A percentile compares a stretch with the other conserved stretches of the same genome.
Evolutionary conservation across 2,888 invertebrate genomes (phyloP).

Genomic region (Dysmachus trigonus): DNA sequence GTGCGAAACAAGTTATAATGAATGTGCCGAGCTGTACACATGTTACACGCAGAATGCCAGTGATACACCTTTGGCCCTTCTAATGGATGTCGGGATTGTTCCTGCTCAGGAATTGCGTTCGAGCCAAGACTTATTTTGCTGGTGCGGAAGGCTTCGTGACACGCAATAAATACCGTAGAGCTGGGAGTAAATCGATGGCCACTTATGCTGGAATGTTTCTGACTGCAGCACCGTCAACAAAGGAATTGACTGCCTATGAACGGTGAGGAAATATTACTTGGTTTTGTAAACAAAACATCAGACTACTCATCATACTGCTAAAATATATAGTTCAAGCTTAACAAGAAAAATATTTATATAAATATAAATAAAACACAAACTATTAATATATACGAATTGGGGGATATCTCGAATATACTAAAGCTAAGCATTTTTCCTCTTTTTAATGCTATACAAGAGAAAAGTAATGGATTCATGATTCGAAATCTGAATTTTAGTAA

Average conservation of each 20-base stretch:
- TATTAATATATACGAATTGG: too few species aligned
- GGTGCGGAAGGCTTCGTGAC: neutral
- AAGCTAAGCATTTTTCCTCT: too few species aligned
- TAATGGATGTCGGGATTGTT: slow-evolving; percentile 7
- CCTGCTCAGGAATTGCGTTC: neutral
- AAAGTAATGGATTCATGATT: too few species aligned
- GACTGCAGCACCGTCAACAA: neutral
- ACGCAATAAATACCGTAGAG: neutral
- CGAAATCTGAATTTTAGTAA: too few species aligned
- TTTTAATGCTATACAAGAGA: too few species aligned
- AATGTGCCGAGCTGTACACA: neutral
- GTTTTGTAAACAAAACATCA: neutral
- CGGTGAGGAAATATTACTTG: neutral
- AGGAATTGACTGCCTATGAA: neutral
- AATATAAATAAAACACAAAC: neutral
- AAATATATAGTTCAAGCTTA: neutral
- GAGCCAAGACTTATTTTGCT: neutral
- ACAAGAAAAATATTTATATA: neutral
- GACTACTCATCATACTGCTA: too few species aligned
- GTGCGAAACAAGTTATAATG: slow-evolving; percentile 34
- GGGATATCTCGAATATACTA: too few species aligned
- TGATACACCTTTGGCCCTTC: neutral
- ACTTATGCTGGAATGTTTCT: neutral
- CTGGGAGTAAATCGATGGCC: neutral
- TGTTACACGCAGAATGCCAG: neutral